phyloP scores from a whole-genome alignment of 92 coral and sea anemone genomes.

The Diadumene lineata region DNA sequence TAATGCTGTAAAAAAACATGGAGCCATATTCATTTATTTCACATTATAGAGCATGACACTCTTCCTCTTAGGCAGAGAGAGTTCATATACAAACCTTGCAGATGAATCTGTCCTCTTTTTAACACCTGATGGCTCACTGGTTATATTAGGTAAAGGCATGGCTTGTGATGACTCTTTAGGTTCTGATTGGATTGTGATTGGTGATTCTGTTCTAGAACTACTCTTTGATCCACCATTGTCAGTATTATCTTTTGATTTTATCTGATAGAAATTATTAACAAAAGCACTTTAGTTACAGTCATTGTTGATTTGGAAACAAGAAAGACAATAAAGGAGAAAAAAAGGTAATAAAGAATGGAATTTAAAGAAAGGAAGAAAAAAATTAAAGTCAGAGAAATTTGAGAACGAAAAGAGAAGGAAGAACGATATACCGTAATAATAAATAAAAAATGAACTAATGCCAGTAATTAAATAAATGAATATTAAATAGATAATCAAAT shows the following conservation, averaged over 20 bases:
- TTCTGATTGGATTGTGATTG: slow-evolving; percentile 53
- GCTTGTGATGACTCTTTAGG: slow-evolving; percentile 35
- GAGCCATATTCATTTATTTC: no score
- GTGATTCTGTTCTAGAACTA: slow-evolving; percentile 56
- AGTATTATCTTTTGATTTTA: slow-evolving; percentile 64
- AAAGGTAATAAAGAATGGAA: neutral
- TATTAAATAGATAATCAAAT: neutral
- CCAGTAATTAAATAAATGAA: no score
- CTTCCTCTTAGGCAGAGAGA: no score
- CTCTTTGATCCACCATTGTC: slow-evolving; percentile 40
- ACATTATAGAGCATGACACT: no score
- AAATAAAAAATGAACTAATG: no score
- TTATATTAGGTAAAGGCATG: slow-evolving; percentile 50
- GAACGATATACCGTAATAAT: no score
- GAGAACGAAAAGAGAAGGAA: neutral
- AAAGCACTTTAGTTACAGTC: neutral
- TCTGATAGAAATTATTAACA: slow-evolving; percentile 30
- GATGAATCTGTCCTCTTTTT: slow-evolving; percentile 44
- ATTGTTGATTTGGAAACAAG: neutral
- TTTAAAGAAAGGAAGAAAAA: neutral
- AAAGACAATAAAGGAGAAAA: neutral
- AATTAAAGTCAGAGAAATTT: neutral
- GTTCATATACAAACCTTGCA: slow-evolving; percentile 26
- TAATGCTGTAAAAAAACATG: slow-evolving; percentile 48
- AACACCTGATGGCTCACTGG: slow-evolving; percentile 66